Percentiles rank a stretch among this genome's conserved stretches.
Evolutionary conservation across 2,797 vertebrate species (phyloP).

Genomic region (Loris lydekkerianus): DNA sequence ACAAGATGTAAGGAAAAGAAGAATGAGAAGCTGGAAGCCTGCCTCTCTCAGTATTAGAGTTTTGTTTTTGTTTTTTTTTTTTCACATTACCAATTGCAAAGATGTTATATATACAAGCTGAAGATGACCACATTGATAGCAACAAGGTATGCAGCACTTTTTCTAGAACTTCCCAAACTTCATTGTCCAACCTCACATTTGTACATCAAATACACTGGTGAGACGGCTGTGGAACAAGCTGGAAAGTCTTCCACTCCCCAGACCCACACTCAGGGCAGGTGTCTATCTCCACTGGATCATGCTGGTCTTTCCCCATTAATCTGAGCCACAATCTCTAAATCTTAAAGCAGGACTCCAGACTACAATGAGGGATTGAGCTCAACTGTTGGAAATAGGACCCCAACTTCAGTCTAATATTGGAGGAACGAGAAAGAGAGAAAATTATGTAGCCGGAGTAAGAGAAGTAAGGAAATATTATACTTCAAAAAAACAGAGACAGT

Average conservation of each 20-base stretch:
- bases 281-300: not conserved
- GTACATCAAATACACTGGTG: too few relatives aligned
- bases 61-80: not conserved
- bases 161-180: too few relatives aligned
- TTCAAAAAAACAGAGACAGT: not conserved
- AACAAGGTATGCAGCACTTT: too few relatives aligned
- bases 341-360: constrained; percentile 34
- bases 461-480: not conserved
- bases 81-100: not conserved
- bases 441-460: not conserved
- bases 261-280: not conserved
- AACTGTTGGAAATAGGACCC: not conserved
- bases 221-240: not conserved
- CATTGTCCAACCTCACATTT: too few relatives aligned
- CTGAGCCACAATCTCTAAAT: constrained; percentile 9
- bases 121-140: too few relatives aligned
- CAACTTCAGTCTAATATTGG: not conserved
- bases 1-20: not conserved
- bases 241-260: not conserved
- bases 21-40: not conserved
- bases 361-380: constrained; percentile 35
- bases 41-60: not conserved
- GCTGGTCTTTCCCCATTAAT: not conserved
- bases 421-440: not conserved
- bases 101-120: not conserved